Evolutionary conservation across 1,140 invertebrate genomes (phyloP).

Genomic region (Macrotrachela quadricornifera): DNA sequence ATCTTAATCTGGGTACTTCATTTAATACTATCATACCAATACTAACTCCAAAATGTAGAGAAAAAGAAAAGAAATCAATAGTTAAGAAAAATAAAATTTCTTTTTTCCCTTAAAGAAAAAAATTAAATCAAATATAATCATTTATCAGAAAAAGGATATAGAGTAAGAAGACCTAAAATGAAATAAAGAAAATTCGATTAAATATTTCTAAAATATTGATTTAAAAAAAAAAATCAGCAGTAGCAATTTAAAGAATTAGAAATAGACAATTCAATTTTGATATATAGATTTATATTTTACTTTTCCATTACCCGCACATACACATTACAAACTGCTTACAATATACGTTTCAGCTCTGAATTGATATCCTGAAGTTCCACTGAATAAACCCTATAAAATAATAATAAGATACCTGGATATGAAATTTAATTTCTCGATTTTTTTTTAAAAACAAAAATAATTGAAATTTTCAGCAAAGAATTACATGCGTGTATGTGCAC

Average conservation of each 20-base stretch:
- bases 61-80: constrained; percentile 12
- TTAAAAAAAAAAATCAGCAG: too few relatives aligned
- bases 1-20: constrained; percentile 56
- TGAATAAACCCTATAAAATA: constrained; percentile 4
- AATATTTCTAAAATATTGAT: too few relatives aligned
- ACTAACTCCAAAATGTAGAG: constrained; percentile 75
- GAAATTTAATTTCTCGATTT: too few relatives aligned
- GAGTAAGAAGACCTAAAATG: neutral
- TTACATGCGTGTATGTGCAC: neutral
- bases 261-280: too few relatives aligned
- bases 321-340: neutral
- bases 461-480: too few relatives aligned
- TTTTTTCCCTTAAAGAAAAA: neutral
- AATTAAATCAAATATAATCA: neutral
- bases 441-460: too few relatives aligned
- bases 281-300: too few relatives aligned
- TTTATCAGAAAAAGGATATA: neutral
- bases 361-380: constrained; percentile 6
- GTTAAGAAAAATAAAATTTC: neutral
- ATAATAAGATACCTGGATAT: too few relatives aligned
- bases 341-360: constrained; percentile 10
- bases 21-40: constrained; percentile 83
- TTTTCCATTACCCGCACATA: too few relatives aligned
- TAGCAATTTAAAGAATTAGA: too few relatives aligned
- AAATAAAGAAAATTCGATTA: too few relatives aligned